Evolutionary conservation across 2,797 vertebrate species (phyloP), one percentile per base, ranked within the genome.

Genomic region (Bradypodion pumilum): DNA sequence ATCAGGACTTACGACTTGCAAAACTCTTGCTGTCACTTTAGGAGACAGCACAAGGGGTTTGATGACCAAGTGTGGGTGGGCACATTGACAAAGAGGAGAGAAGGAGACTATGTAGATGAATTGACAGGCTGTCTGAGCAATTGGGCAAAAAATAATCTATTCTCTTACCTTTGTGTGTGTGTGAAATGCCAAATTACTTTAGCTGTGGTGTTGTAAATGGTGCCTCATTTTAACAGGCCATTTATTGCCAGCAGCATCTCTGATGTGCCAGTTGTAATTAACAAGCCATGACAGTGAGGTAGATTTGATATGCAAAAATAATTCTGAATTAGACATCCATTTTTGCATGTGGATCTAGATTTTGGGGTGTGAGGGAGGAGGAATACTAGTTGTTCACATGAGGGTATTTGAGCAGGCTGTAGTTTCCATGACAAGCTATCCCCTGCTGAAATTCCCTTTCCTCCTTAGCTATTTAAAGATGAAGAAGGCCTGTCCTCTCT

Each of bases 201-300:
- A 46, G 56, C 72, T 84, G 66, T 49, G 83, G 73, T 89, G 87
- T 86, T 84, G 83, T 40, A 89, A 90, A 81, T 10, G 72, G 9
- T 46, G 44, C 49, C 8, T n/a, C 1, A 35, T 87, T 90, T 90
- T 85, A 84, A 86, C 60, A 89, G 81, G 69, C 16, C 74, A 86
- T 63, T 3, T 32, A 0, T 27, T 83, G 60, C 85, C 83, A 90
- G 80, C 23, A 86, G 56, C 5, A 46, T 75, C 60, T 86, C 74
- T 85, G 66, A 87, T 91, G 83, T 12, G 0, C 70, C 8, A 88
- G 13, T 1, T 80, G 60, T 23, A 85, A 89, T 87, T 74, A 82
- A 89, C 87, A 89, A 89, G 0, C 69, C 80, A 80, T n/a, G 79
- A 84, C 52, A 56, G 21, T 37, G 78, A 7, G 23, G 37, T 80